Conservation (phyloP, 2,888 invertebrate species). For the Heliconius aoede region DNA sequence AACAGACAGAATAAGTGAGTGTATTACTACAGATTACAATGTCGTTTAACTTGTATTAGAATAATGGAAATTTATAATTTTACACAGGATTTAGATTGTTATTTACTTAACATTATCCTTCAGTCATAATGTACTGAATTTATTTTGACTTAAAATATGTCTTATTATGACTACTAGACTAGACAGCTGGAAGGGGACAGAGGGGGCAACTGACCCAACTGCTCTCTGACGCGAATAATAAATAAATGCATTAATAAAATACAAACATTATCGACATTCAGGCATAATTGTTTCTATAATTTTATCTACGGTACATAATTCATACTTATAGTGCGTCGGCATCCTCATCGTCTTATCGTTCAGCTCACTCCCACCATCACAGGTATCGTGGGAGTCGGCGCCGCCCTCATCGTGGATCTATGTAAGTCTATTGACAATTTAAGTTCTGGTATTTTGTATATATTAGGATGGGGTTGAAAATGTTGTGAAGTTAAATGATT, state of each 20-base stretch:
- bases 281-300: not conserved
- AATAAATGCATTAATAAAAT: not conserved
- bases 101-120: not conserved
- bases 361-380: not conserved
- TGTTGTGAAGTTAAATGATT: not conserved
- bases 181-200: not conserved
- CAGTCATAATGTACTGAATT: not conserved
- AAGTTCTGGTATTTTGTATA: not conserved
- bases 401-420: slow-evolving; percentile 10
- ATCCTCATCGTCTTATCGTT: slow-evolving; percentile 5
- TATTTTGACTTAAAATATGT: not conserved
- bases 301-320: not conserved
- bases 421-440: slow-evolving; percentile 15
- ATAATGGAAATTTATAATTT: not conserved
- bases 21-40: not conserved
- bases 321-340: slow-evolving; percentile 12
- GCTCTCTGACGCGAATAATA: not conserved
- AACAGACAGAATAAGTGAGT: slow-evolving; percentile 22
- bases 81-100: not conserved
- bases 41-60: slow-evolving; percentile 5
- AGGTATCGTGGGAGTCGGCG: slow-evolving; percentile 10
- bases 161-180: not conserved
- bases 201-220: not conserved
- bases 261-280: too few species aligned
- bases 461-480: not conserved